Base-by-base conservation (phyloP, 2,797 vertebrate species). In the Peromyscus nudipes region DNA sequence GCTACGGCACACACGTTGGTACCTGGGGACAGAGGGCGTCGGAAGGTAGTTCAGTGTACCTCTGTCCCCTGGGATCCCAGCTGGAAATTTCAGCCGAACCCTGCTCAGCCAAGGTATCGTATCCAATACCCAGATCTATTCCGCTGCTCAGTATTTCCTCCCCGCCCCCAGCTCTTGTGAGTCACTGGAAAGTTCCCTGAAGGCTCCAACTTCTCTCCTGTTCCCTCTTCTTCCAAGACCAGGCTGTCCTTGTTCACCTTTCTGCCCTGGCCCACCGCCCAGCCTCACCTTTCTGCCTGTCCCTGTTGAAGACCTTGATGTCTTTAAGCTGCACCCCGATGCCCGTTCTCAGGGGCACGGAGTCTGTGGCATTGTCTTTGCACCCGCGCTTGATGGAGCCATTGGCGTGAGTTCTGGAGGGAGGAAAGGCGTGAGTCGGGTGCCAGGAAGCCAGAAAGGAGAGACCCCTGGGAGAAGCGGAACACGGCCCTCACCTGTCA, bases 291-390 rank as follows among this genome's bases (percentile, higher is more conserved):
- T 99, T 99, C 98, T 99, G 99, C 46, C 99, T 98, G 96, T 99
- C 99, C 93, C 99, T 98, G 98, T 99, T 99, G 98, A 99, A 99
- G 97, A 99, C 99, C 98, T 99, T 99, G 97, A 99, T 99, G 98
- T 99, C 99, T 98, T 99, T 99, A 76, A 99, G 99, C 98, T 99
- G 99, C 40, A 99, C 99, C 0, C 99, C 99, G 0, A 99, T 99
- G 79, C 99, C 99, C 0, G 99, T 99, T 91, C 99, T 98, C 96
- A 99, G 99, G 75, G 99, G 99, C 95, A 99, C 99, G 0, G 99
- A 99, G 92, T 99, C 99, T 0, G 99, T 99, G 95, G 99, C 99
- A 0, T 99, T 99, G 98, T 99, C 99, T 98, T 99, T 99, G 98
- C 98, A 99, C 65, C 99, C 99, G 84, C 99, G 99, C 97, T 99